These are phyloP conservation scores for Philotrypesis tridentata DNA, from an alignment of 1,140 invertebrate species.

Conservation along the genomic window DNA sequence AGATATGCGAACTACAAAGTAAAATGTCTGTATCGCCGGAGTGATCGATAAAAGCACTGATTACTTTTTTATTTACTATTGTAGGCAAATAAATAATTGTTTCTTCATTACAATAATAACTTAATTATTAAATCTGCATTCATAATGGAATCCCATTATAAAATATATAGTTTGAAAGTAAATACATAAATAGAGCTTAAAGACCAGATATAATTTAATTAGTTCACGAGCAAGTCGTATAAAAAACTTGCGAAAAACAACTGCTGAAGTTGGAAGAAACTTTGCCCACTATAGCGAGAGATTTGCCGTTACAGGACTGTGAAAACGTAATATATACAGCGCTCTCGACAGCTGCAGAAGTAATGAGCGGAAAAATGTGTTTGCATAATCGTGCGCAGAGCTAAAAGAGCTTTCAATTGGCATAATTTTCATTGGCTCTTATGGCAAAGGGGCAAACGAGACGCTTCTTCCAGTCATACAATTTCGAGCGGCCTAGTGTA, in stretches of 20 bases:
- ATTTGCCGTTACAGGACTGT: background rate
- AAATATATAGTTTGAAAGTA: no score
- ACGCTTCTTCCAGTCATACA: background rate
- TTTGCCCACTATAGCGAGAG: background rate
- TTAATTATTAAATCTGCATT: no score
- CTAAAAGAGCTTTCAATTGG: constrained; percentile 14
- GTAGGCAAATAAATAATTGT: no score
- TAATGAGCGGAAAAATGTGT: constrained; percentile 15
- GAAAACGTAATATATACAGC: background rate
- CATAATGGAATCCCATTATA: no score
- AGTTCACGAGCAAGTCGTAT: background rate
- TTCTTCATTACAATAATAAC: no score
- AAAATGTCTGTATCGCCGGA: background rate
- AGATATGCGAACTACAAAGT: background rate
- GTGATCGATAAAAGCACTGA: no score
- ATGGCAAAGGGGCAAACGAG: background rate
- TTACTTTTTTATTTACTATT: no score
- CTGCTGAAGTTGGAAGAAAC: background rate
- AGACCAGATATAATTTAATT: background rate
- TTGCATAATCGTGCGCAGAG: constrained; percentile 6
- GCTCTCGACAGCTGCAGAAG: background rate
- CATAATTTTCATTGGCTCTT: constrained; percentile 11
- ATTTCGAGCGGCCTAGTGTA: background rate
- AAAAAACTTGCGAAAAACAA: background rate
- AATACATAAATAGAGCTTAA: no score